Evolutionary conservation across 2,888 invertebrate genomes (phyloP).

Genomic region (Muscina levida): DNA sequence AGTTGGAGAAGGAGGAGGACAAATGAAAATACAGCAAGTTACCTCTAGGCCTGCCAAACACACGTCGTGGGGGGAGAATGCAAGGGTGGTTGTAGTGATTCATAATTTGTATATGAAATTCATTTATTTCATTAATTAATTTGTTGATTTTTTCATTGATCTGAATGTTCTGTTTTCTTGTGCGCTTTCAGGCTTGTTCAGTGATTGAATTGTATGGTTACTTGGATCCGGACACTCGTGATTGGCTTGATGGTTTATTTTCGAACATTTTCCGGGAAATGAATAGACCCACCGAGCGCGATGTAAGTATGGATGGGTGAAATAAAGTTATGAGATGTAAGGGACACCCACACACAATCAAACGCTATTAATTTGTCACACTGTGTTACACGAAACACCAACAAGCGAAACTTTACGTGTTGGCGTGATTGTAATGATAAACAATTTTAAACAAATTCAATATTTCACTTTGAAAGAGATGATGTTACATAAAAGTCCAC

Average conservation of each 20-base stretch:
- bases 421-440: too few species aligned
- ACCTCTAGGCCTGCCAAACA: too few species aligned
- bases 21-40: too few species aligned
- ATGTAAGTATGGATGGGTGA: constrained; percentile 74
- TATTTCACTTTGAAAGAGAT: too few species aligned
- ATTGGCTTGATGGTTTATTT: constrained; percentile 96
- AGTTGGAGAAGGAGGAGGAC: too few species aligned
- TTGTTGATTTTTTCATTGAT: neutral
- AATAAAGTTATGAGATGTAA: neutral
- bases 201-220: constrained; percentile 94
- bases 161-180: neutral
- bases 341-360: neutral
- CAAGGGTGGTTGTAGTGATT: neutral
- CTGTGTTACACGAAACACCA: neutral
- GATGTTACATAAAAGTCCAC: too few species aligned
- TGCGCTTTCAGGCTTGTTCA: constrained; percentile 86
- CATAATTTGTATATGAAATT: neutral
- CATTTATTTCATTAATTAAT: neutral
- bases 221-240: constrained; percentile 90
- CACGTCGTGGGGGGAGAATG: too few species aligned
- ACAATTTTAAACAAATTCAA: too few species aligned
- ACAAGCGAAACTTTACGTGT: neutral
- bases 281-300: constrained; percentile 85
- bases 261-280: constrained; percentile 95
- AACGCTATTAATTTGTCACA: neutral